A percentile compares a stretch with the other conserved stretches of the same genome.
phyloP scores from a whole-genome alignment of 2,113 vertebrate genomes.

The Narcine bancroftii region DNA sequence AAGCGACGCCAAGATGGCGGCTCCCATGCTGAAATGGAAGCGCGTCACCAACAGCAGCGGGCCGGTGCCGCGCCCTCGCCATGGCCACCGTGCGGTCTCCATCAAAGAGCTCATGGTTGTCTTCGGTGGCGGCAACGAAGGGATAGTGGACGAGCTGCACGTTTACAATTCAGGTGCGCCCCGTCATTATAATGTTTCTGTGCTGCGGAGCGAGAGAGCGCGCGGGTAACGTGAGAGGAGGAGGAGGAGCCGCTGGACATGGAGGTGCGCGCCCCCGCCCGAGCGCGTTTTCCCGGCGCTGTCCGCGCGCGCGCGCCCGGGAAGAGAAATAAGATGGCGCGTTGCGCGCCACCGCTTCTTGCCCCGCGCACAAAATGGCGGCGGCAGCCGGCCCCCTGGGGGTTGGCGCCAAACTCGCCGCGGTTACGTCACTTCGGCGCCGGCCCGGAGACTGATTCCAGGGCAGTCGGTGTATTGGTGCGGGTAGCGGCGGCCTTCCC shows the following conservation, averaged over 20 bases:
- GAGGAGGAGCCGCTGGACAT: neutral
- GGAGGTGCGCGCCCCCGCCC: neutral
- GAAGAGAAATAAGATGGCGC: neutral
- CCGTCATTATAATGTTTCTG: too few species aligned
- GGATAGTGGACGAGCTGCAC: slow-evolving; percentile 85
- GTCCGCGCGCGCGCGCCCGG: neutral
- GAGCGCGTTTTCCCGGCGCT: too few species aligned
- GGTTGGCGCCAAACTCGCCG: too few species aligned
- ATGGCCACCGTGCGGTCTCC: slow-evolving; percentile 82
- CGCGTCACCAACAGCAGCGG: slow-evolving; percentile 74
- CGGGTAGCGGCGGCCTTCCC: too few species aligned
- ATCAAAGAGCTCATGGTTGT: slow-evolving; percentile 84
- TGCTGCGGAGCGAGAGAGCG: too few species aligned
- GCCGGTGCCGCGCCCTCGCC: slow-evolving; percentile 79
- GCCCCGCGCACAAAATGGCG: too few species aligned
- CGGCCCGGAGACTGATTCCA: too few species aligned
- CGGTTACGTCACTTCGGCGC: too few species aligned
- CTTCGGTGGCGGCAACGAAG: slow-evolving; percentile 90
- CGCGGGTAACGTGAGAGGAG: neutral
- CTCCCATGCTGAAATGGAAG: slow-evolving; percentile 69
- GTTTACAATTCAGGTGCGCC: slow-evolving; percentile 86
- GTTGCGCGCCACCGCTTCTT: too few species aligned
- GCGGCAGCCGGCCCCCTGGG: too few species aligned
- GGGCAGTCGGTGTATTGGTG: too few species aligned
- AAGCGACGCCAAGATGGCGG: slow-evolving; percentile 54